phyloP scores from a whole-genome alignment of 2,888 invertebrate genomes.

The Furcula furcula region DNA sequence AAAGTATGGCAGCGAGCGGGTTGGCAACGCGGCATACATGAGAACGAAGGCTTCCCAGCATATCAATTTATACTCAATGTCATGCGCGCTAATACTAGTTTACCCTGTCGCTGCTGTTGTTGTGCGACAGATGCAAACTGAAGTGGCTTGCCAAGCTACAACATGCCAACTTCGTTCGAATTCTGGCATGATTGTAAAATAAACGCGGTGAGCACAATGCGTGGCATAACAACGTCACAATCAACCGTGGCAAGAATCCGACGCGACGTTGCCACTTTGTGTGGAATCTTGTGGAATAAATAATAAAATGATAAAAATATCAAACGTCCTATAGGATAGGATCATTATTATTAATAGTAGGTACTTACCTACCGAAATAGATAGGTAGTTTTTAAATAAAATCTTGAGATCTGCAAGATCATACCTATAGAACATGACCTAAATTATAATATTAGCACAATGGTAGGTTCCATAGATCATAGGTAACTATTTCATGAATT shows the following conservation, averaged over 20 bases:
- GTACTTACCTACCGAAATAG: no score
- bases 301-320: no score
- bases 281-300: no score
- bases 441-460: no score
- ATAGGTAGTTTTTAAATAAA: no score
- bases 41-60: slow-evolving; percentile 18
- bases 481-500: no score
- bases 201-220: slow-evolving; percentile 2
- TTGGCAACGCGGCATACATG: slow-evolving; percentile 31
- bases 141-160: slow-evolving; percentile 5
- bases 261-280: slow-evolving; percentile 33
- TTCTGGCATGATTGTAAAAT: not conserved
- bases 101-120: slow-evolving; percentile 4
- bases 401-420: no score
- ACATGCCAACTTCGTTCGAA: slow-evolving; percentile 2
- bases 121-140: slow-evolving; percentile 7
- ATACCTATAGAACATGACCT: no score
- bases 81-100: slow-evolving; percentile 17
- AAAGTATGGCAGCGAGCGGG: slow-evolving; percentile 30
- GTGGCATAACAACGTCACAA: slow-evolving; percentile 1
- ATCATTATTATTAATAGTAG: no score
- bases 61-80: slow-evolving; percentile 26
- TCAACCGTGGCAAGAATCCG: slow-evolving; percentile 8
- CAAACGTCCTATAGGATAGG: no score
- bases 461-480: no score